phyloP scores from a whole-genome alignment of 2,113 vertebrate genomes.

The Theristicus caerulescens region DNA sequence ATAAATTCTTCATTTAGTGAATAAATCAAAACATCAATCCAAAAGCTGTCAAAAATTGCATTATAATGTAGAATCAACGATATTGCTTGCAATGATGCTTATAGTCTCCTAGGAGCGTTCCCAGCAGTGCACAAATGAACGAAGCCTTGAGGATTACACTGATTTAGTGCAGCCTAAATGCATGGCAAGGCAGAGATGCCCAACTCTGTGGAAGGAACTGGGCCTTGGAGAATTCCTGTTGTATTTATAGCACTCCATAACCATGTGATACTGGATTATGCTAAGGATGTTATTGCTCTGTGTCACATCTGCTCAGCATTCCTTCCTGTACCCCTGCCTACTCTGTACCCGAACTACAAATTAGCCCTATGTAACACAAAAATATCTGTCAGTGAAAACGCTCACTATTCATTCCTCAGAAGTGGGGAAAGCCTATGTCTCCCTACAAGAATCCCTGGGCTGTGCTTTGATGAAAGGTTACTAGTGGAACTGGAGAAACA shows the following conservation, averaged over 20 bases:
- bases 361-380: not conserved
- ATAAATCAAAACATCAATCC: not conserved
- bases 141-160: not conserved
- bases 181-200: not conserved
- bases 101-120: not conserved
- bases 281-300: not conserved
- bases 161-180: not conserved
- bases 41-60: not conserved
- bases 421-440: not conserved
- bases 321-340: slow-evolving; percentile 20
- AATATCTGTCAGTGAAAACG: not conserved
- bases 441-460: not conserved
- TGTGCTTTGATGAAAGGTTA: not conserved
- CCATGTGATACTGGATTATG: not conserved
- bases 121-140: not conserved
- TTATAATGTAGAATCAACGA: not conserved
- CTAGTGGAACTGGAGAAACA: not conserved
- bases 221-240: slow-evolving; percentile 8
- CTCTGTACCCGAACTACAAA: not conserved
- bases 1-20: not conserved
- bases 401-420: not conserved
- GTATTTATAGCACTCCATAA: slow-evolving; percentile 6
- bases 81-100: not conserved
- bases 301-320: slow-evolving; percentile 32
- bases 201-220: not conserved